A percentile compares a stretch with the other conserved stretches of the same genome.
Evolutionary conservation across 2,797 vertebrate genomes (phyloP).

Genomic region (Champsocephalus esox): DNA sequence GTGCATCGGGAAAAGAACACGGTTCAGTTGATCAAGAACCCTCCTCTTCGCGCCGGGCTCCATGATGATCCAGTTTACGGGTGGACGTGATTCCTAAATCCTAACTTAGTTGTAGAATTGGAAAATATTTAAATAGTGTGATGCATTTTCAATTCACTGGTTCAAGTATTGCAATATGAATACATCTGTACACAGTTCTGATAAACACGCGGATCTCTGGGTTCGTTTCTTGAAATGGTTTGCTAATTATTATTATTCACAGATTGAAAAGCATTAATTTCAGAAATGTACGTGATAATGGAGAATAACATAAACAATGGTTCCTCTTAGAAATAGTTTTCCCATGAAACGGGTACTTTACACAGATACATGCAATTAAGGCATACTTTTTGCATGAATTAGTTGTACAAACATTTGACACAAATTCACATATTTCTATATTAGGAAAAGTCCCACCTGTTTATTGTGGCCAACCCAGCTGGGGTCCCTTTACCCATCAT

Average conservation of each 20-base stretch:
- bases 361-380: background rate
- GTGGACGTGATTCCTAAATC: conserved; percentile 2
- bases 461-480: background rate
- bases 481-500: background rate
- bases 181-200: background rate
- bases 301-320: background rate
- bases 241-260: background rate
- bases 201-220: background rate
- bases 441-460: background rate
- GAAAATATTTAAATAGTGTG: background rate
- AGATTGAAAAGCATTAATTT: background rate
- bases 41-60: too few species aligned
- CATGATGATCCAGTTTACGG: background rate
- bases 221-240: background rate
- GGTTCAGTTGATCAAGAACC: too few species aligned
- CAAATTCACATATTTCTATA: background rate
- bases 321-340: background rate
- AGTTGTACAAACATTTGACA: too few species aligned
- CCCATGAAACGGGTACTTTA: background rate
- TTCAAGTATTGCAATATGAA: background rate
- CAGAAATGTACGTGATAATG: background rate
- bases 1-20: too few species aligned
- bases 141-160: background rate
- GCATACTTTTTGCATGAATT: background rate
- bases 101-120: background rate